Conservation (phyloP, 1,140 invertebrate species). For the Drosophila carrolli region DNA sequence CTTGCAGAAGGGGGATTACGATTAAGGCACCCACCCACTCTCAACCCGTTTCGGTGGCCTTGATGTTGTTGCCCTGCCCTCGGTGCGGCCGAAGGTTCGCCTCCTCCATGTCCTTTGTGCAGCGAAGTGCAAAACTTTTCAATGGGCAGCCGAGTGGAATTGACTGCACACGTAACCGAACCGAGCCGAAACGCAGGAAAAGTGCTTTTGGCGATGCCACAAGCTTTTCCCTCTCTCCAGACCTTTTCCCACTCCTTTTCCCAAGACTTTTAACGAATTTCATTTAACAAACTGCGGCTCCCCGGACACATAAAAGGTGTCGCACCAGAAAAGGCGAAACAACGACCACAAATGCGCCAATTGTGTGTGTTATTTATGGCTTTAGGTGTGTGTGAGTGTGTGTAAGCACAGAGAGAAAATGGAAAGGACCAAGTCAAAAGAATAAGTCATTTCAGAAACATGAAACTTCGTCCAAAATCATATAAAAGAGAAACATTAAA, state of each 20-base stretch:
- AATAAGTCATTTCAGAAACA: background rate
- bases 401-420: conserved; percentile 1
- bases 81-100: background rate
- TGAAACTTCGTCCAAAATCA: background rate
- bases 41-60: conserved; percentile 14
- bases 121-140: conserved; percentile 60
- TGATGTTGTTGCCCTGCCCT: conserved; percentile 11
- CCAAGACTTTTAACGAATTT: conserved; percentile 54
- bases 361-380: conserved; percentile 34
- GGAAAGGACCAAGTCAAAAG: background rate
- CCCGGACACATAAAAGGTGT: conserved; percentile 29
- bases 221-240: conserved; percentile 3
- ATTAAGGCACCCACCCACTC: background rate
- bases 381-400: conserved; percentile 1
- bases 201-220: conserved; percentile 20
- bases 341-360: conserved; percentile 35
- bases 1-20: background rate
- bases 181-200: conserved; percentile 5
- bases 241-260: background rate
- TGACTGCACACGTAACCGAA: conserved; percentile 55
- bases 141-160: conserved; percentile 61
- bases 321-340: conserved; percentile 19
- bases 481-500: background rate
- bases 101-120: conserved; percentile 57
- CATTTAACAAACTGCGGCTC: conserved; percentile 40